Evolutionary conservation across 1,140 invertebrate species (phyloP).

Genomic region (Drosophila pallidifrons): DNA sequence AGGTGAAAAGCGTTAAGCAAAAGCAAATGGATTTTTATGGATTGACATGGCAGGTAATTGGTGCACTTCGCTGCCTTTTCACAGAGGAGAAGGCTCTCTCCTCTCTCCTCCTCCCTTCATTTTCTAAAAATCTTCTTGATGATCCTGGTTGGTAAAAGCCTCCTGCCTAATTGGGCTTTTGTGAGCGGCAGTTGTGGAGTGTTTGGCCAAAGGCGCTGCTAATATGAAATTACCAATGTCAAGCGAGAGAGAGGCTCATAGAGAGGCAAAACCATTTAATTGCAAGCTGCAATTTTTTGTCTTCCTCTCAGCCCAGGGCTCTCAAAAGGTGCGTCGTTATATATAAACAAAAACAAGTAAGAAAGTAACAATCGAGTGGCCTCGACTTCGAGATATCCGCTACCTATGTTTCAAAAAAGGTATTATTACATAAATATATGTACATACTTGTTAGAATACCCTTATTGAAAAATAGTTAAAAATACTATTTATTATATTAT

Average conservation of each 20-base stretch:
- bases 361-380: too few species aligned
- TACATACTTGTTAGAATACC: too few species aligned
- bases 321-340: conserved; percentile 18
- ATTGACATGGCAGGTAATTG: conserved; percentile 81
- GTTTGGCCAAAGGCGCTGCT: conserved; percentile 69
- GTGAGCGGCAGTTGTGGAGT: conserved; percentile 35
- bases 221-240: conserved; percentile 71
- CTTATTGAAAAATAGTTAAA: too few species aligned
- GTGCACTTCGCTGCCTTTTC: conserved; percentile 62
- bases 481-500: too few species aligned
- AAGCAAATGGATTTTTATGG: conserved; percentile 80
- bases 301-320: conserved; percentile 15
- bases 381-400: too few species aligned
- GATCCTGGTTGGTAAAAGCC: conserved; percentile 57
- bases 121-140: conserved; percentile 39
- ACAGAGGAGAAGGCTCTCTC: too few species aligned
- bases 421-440: too few species aligned
- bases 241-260: conserved; percentile 22
- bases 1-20: conserved; percentile 40
- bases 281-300: conserved; percentile 43
- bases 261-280: conserved; percentile 59
- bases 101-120: conserved; percentile 4
- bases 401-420: too few species aligned
- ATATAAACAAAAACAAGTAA: not conserved
- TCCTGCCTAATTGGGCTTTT: conserved; percentile 65